Base-by-base conservation (phyloP, 2,888 invertebrate species). In the Drosophila nigritarsus region DNA sequence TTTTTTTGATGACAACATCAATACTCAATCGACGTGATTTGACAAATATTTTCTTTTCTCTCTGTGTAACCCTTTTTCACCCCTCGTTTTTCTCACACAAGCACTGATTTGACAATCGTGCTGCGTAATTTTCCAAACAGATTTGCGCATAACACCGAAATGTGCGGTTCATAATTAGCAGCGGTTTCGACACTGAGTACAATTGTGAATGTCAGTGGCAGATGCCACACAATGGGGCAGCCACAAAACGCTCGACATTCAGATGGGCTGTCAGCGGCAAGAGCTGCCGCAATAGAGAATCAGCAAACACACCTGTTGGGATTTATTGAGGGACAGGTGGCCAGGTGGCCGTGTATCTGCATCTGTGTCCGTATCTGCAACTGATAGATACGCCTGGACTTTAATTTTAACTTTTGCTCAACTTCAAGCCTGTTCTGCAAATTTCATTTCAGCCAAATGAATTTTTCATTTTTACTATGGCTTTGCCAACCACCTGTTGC, bases 141-240 rank as follows among this genome's bases (percentile, higher is more conserved):
- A 56, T 67, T 70, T 69, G 40, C 53, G 51, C 64, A 62, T 15
- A 51, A 40, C 15, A 34, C 9, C 15, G 24, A 49, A 75, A 54
- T 78, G 51, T 78, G 56, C 36, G 62, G 54, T 54, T 62, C 65
- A 75, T 82, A 71, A 80, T 82, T 73, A 38, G 61, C 55, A 54
- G 64, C 48, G 49, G 38, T 49, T 51, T 38, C 48, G 55, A 56
- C 58, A 63, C 64, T 62, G 68, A 78, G 73, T 73, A 78, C 68
- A 73, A 61, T 65, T 83, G 75, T 74, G 71, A 89, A 68, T 84
- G 89, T 81, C 75, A 60, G 48, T 60, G 71, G 27, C 83, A 84
- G 80, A 65, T 55, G 82, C 50, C 66, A 72, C 51, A 66, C 61
- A 76, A 76, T 62, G 68, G 61, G 73, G 7, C 51, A 56, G 32